Conservation (phyloP, 2,888 invertebrate species). For the Steromphala cineraria region DNA sequence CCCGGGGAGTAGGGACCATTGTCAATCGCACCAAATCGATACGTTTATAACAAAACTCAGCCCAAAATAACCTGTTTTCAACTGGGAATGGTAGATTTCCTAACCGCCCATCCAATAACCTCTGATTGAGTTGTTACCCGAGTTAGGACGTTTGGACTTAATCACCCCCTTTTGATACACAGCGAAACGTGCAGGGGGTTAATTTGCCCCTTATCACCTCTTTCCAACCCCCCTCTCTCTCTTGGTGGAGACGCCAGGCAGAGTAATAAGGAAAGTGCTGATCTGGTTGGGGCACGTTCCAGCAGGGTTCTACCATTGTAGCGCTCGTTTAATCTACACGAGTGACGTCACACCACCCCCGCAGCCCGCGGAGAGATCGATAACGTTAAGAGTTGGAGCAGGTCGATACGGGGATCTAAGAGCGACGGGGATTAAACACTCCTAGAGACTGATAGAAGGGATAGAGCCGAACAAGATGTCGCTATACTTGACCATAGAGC, state of each 20-base stretch:
- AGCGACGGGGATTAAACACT: slow-evolving; percentile 1
- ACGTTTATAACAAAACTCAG: slow-evolving; percentile 6
- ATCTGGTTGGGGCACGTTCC: neutral
- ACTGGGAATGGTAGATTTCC: neutral
- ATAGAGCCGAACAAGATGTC: neutral
- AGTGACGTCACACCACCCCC: slow-evolving; percentile 2
- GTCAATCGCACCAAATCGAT: neutral
- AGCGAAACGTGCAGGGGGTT: slow-evolving; percentile 4
- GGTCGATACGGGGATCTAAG: neutral
- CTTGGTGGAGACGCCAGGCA: neutral
- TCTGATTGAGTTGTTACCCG: neutral
- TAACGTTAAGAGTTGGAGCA: neutral
- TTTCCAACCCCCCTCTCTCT: neutral
- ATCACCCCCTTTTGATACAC: slow-evolving; percentile 2
- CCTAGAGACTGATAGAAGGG: neutral
- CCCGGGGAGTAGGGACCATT: neutral
- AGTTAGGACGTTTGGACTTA: neutral
- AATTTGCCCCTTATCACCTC: slow-evolving; percentile 6
- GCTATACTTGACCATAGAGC: no score
- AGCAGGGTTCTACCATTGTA: neutral
- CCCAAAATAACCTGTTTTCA: neutral
- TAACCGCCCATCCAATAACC: slow-evolving; percentile 2
- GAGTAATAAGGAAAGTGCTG: neutral
- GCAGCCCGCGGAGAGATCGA: neutral
- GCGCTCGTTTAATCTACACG: neutral